Percentiles rank a stretch among this genome's conserved stretches.
Evolutionary conservation across 2,888 invertebrate species (phyloP).

Genomic region (Didymodactylos carnosus): DNA sequence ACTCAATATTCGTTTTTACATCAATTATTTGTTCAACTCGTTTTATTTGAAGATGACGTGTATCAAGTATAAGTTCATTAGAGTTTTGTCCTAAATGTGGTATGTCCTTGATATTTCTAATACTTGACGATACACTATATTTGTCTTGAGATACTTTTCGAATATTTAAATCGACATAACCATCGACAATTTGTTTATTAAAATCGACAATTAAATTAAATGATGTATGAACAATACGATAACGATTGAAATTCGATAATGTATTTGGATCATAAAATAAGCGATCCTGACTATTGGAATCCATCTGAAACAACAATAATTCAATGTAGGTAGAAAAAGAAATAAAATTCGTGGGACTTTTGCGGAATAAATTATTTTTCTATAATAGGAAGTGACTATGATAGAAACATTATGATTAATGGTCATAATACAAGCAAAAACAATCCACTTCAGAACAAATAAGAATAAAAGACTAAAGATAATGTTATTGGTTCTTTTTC

Average conservation of each 20-base stretch:
- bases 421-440: too few relatives aligned
- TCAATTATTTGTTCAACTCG: too few relatives aligned
- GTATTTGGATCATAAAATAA: neutral
- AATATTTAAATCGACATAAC: neutral
- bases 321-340: too few relatives aligned
- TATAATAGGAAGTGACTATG: too few relatives aligned
- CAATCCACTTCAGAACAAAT: too few relatives aligned
- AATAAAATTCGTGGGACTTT: too few relatives aligned
- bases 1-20: neutral
- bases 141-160: neutral
- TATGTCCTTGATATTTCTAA: neutral
- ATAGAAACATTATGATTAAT: too few relatives aligned
- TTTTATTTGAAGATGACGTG: constrained; percentile 6
- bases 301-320: too few relatives aligned
- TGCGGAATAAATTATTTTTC: too few relatives aligned
- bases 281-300: too few relatives aligned
- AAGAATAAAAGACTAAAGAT: too few relatives aligned
- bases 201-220: neutral
- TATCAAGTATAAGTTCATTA: constrained; percentile 1
- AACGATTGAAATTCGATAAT: neutral
- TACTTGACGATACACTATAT: neutral
- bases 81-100: neutral
- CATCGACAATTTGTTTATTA: neutral
- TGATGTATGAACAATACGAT: neutral
- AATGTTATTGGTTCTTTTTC: too few relatives aligned